Conservation (phyloP, 2,113 vertebrate species). For the Indicator indicator region DNA sequence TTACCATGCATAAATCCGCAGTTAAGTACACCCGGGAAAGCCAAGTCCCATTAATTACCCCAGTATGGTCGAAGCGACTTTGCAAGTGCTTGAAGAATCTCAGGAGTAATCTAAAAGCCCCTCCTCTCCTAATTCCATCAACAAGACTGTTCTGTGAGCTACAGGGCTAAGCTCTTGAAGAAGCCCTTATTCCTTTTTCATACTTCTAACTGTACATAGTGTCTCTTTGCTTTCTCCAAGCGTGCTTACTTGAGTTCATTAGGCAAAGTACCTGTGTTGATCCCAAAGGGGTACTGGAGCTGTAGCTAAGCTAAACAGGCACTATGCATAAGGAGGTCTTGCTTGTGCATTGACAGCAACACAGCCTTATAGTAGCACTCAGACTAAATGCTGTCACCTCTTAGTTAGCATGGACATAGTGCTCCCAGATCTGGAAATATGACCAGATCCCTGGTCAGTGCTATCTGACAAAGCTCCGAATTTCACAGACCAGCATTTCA, state of each 20-base stretch:
- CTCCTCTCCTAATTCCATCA: neutral
- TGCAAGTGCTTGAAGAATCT: neutral
- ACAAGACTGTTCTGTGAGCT: neutral
- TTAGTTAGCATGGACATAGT: fast-evolving
- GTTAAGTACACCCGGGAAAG: conserved; percentile 1
- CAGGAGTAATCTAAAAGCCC: neutral
- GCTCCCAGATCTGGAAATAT: neutral
- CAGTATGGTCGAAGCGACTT: neutral
- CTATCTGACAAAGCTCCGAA: neutral
- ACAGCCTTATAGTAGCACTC: neutral
- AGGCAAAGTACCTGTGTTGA: neutral
- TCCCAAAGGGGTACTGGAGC: neutral
- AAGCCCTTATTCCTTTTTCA: neutral
- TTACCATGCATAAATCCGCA: conserved; percentile 26
- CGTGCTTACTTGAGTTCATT: neutral
- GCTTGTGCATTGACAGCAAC: neutral
- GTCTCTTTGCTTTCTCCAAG: neutral
- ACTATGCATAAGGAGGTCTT: neutral
- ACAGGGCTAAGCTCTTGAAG: neutral
- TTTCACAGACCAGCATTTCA: neutral
- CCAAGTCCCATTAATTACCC: conserved; percentile 17
- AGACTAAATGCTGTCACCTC: neutral
- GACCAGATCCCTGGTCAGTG: neutral
- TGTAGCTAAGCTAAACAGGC: neutral
- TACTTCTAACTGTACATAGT: fast-evolving